These are phyloP conservation scores for Ormyrus nitidulus DNA, from an alignment of 2,888 invertebrate species.

Conservation along the genomic window DNA sequence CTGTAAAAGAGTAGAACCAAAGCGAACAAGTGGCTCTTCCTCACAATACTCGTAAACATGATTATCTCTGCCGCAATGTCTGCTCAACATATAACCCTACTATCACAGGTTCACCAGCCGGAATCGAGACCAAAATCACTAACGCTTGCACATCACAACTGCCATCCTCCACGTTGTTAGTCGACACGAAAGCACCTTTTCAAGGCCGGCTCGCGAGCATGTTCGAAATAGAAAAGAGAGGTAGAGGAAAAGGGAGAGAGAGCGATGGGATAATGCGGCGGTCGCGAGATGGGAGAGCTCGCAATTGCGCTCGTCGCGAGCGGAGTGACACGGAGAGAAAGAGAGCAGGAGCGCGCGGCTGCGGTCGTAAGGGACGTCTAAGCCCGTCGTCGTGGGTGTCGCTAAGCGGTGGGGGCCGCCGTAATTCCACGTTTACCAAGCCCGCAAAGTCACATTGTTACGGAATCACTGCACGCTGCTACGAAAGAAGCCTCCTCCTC, in stretches of 20 bases:
- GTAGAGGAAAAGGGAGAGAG: too few species aligned
- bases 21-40: constrained; percentile 25
- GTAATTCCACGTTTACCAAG: constrained; percentile 59
- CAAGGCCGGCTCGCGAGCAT: too few species aligned
- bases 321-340: constrained; percentile 49
- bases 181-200: too few species aligned
- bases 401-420: constrained; percentile 48
- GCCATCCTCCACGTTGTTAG: constrained; percentile 2
- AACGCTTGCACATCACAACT: constrained; percentile 6
- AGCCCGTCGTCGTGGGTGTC: neutral
- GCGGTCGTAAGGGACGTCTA: constrained; percentile 26
- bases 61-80: constrained; percentile 9
- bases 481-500: too few species aligned
- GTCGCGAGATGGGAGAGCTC: too few species aligned
- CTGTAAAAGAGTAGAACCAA: constrained; percentile 48
- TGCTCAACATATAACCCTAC: constrained; percentile 38
- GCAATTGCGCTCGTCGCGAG: constrained; percentile 14
- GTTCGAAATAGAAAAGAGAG: too few species aligned
- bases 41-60: constrained; percentile 44
- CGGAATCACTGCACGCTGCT: constrained; percentile 40
- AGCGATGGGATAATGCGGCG: too few species aligned
- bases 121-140: constrained; percentile 12
- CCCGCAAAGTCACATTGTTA: constrained; percentile 30
- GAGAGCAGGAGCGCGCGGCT: constrained; percentile 54
- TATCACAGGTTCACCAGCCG: constrained; percentile 35